Conservation (phyloP, 2,888 invertebrate species). For the Drosophila cognata region DNA sequence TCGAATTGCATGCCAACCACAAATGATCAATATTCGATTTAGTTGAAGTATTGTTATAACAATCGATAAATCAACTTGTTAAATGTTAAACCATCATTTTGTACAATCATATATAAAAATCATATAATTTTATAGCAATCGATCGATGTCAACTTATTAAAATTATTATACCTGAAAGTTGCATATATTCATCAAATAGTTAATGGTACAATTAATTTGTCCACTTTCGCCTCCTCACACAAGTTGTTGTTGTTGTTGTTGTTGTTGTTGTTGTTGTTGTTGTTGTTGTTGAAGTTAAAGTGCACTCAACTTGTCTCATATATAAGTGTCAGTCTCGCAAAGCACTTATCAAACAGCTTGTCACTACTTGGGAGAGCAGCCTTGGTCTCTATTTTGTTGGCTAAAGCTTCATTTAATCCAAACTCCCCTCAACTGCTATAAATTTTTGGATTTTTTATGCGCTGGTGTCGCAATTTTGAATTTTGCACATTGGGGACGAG, state of each 20-base stretch:
- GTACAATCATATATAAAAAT: background rate
- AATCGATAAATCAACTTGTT: background rate
- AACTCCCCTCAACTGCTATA: background rate
- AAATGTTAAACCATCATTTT: background rate
- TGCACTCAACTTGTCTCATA: constrained; percentile 21
- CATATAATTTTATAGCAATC: background rate
- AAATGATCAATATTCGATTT: background rate
- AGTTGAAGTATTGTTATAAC: background rate
- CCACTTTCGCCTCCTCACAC: constrained; percentile 22
- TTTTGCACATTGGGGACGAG: constrained; percentile 3
- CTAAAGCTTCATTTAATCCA: constrained; percentile 15
- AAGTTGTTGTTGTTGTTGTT: background rate
- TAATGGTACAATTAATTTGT: constrained; percentile 16
- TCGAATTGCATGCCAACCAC: background rate
- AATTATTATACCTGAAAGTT: background rate
- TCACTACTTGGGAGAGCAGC: constrained; percentile 1
- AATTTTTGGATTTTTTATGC: background rate
- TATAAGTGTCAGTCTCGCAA: constrained; percentile 2
- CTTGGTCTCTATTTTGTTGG: constrained; percentile 35
- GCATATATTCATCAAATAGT: background rate
- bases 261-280: background rate
- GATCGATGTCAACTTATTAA: background rate
- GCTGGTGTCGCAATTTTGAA: constrained; percentile 13
- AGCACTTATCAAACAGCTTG: constrained; percentile 5
- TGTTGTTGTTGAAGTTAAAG: constrained; percentile 5